phyloP scores from a whole-genome alignment of 2,888 invertebrate genomes.

The Erpobdella octoculata region DNA sequence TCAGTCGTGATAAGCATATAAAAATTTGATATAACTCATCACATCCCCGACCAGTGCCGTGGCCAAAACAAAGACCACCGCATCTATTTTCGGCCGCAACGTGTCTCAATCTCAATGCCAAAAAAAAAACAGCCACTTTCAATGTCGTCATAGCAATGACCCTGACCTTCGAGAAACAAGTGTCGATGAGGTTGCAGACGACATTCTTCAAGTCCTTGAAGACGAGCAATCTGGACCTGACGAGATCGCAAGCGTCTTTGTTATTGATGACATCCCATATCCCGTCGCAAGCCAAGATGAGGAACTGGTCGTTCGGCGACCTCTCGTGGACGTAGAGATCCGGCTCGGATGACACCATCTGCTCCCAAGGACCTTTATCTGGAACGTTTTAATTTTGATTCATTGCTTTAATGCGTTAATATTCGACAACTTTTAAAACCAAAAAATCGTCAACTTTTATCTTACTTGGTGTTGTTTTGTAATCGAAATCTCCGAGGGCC shows the following conservation, averaged over 20 bases:
- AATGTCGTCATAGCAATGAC: neutral
- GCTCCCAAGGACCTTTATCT: constrained; percentile 69
- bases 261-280: constrained; percentile 98
- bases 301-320: constrained; percentile 72
- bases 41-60: neutral
- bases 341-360: constrained; percentile 94
- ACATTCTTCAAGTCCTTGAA: constrained; percentile 79
- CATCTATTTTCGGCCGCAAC: neutral
- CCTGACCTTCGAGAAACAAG: constrained; percentile 87
- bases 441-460: neutral
- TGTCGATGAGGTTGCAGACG: constrained; percentile 92
- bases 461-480: constrained; percentile 53
- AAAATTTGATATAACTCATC: neutral
- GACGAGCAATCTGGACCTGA: constrained; percentile 78
- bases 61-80: neutral
- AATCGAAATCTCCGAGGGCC: constrained; percentile 85
- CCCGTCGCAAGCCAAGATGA: constrained; percentile 94
- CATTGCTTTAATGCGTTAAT: neutral
- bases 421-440: neutral
- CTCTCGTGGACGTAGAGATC: constrained; percentile 64
- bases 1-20: neutral
- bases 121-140: neutral
- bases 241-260: constrained; percentile 86
- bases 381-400: neutral
- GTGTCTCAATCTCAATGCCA: neutral